Base-by-base conservation (phyloP, 2,888 invertebrate genomes). In the Leptinotarsa haldemani region DNA sequence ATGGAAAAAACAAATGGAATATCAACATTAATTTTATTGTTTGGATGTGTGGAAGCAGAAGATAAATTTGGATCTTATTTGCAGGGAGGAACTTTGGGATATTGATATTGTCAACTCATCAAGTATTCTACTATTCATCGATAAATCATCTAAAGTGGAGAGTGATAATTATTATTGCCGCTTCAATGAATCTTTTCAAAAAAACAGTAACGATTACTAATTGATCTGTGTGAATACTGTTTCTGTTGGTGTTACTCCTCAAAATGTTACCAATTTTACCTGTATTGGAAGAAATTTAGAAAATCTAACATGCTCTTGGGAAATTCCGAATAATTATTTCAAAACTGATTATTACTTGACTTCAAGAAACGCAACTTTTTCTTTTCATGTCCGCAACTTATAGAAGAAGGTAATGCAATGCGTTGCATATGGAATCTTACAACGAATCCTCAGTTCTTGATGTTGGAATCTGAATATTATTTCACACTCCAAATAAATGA, bases 281-380 rank as follows among this genome's bases (percentile, higher is more conserved):
- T 97, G 96, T 83, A 87, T 92, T 66, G 93, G 94, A 15, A 88
- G 90, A 78, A 94, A 96, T 85, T 93, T 94, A 88, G 91, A 93
- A 69, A 91, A 90, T 80, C 87, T 96, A 79, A 92, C 90, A 16
- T 97, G 96, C 84, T 90, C 91, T 1, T 96, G 95, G 93, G 90
- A 90, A 0, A 88, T 89, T 64, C 91, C 92, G 1, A 82, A 88
- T 40, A 88, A 92, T 85, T 90, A 88, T 77, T 86, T 93, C 15
- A 83, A 84, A 22, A 93, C 93, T 0, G 85, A 84, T 9, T 93
- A 92, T 81, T 86, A 86, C 47, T 82, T 92, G 65, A 84, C 84
- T 83, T 90, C 69, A 86, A 86, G 3, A 86, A 87, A 52, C n/a
- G 67, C n/a, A n/a, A n/a, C n/a, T 1, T 16, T 9, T 1, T n/a